Evolutionary conservation across 1,140 invertebrate genomes (phyloP), one percentile per base, ranked within the genome.

Genomic region (Zaprionus inermis): DNA sequence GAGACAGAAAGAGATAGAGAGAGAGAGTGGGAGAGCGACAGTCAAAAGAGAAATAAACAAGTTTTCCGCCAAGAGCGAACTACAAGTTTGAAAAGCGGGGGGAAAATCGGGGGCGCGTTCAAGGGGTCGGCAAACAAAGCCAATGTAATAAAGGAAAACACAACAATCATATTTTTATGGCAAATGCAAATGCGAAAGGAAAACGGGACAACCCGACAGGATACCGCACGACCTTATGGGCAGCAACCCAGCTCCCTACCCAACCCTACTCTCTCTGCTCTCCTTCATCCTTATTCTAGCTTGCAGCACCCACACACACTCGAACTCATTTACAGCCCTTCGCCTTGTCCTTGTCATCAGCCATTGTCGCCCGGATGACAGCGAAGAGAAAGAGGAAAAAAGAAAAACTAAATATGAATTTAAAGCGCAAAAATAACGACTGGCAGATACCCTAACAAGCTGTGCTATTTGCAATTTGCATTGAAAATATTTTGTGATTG

Each of bases 121-220:
- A 73, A 38, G 64, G 58, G 63, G 54, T 41, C 56, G 52, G 52
- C 66, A 67, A 72, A 58, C 61, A 73, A 74, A 75, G 75, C 60
- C 78, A 74, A 81, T 76, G 72, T 83, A 78, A 75, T 74, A 75
- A 78, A 77, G 77, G 77, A 72, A 78, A 84, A 80, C 70, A 84
- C 74, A 80, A 84, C 81, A 80, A 84, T 84, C 77, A 84, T 84
- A 84, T 84, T 84, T 84, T 80, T 84, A 84, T 80, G 81, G 81
- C 64, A 79, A 79, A 79, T 77, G 77, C 70, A 79, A 84, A 84
- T 84, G 81, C 63, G 74, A 71, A 72, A 76, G 55, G 52, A 68
- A 74, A 66, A 65, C 68, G 69, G 61, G 68, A 60, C 61, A 72
- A 59, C 38, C 44, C 60, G 58, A 64, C 54, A 57, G 56, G 11